phyloP scores from a whole-genome alignment of 1,140 invertebrate species.

The Ceratina calcarata region DNA sequence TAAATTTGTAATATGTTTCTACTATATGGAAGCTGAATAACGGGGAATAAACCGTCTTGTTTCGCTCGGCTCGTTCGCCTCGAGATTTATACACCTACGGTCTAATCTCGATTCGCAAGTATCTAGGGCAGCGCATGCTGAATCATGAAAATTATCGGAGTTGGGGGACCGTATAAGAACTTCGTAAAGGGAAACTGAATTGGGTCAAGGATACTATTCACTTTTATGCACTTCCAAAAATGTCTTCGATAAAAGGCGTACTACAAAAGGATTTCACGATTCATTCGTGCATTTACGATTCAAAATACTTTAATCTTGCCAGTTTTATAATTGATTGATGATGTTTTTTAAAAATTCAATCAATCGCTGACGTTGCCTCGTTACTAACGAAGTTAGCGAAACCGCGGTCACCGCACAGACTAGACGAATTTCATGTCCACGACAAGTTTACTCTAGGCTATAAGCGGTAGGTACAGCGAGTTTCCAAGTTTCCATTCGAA shows the following conservation, averaged over 20 bases:
- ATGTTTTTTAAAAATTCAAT: neutral
- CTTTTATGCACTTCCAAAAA: too few species aligned
- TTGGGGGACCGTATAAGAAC: neutral
- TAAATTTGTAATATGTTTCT: neutral
- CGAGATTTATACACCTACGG: neutral
- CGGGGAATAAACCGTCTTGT: neutral
- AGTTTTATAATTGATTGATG: too few species aligned
- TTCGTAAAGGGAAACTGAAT: neutral
- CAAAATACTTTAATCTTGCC: neutral
- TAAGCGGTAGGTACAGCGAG: neutral
- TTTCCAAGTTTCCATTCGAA: constrained; percentile 40
- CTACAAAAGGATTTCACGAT: too few species aligned
- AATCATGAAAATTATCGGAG: neutral
- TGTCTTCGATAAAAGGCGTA: too few species aligned
- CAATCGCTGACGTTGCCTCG: neutral
- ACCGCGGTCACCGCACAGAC: neutral
- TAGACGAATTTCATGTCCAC: neutral
- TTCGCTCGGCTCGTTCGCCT: neutral
- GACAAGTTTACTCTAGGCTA: constrained; percentile 9
- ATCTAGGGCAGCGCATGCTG: neutral
- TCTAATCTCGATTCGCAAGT: neutral
- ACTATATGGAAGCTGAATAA: neutral
- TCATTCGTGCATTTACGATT: neutral
- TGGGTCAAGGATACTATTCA: neutral
- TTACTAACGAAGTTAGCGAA: neutral